Base-by-base conservation (phyloP, 2,888 invertebrate genomes). In the Lasioglossum lativentre region DNA sequence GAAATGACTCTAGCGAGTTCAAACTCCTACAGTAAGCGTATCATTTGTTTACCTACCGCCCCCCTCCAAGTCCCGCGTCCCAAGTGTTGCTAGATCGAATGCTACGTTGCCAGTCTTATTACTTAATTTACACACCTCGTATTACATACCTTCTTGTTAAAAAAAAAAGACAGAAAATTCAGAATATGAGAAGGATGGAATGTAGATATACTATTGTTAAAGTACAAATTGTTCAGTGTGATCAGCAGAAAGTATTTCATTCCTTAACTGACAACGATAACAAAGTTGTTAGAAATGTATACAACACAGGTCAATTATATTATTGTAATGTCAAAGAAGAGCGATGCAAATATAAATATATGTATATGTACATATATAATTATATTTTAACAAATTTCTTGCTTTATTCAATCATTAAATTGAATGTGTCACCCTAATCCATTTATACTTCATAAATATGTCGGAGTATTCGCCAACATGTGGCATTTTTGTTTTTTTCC, bases 211-310 rank as follows among this genome's bases (percentile, higher is more conserved):
- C 83, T 82, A 81, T 86, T 88, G 83, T 71, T 83, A 82, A 73
- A 90, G 88, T 90, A 90, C 90, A 90, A 90, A 90, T 89, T 82
- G 68, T 82, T 72, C 56, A 30, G 75, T 77, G 82, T 86, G 75
- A 85, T 81, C 71, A 34, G 80, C 47, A 56, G 70, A 59, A 77
- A 85, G 75, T 87, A 88, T 85, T 68, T 87, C 63, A 59, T 59
- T 71, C 59, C 85, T 75, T 40, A 40, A 72, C 42, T 42, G 85
- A 80, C 78, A 78, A 75, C 10, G 19, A 84, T n/a, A 75, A 79
- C 27, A 75, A 68, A 75, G 82, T 59, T 81, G 40, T 80, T 83
- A 82, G 40, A 82, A 42, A 47, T 86, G 75, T 83, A 89, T 82
- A 80, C 75, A 73, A 42, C 56, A 75, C 88, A 84, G 75, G 45